A percentile compares a stretch with the other conserved stretches of the same genome.
phyloP scores from a whole-genome alignment of 2,888 invertebrate genomes.

The Eristalis intricaria region DNA sequence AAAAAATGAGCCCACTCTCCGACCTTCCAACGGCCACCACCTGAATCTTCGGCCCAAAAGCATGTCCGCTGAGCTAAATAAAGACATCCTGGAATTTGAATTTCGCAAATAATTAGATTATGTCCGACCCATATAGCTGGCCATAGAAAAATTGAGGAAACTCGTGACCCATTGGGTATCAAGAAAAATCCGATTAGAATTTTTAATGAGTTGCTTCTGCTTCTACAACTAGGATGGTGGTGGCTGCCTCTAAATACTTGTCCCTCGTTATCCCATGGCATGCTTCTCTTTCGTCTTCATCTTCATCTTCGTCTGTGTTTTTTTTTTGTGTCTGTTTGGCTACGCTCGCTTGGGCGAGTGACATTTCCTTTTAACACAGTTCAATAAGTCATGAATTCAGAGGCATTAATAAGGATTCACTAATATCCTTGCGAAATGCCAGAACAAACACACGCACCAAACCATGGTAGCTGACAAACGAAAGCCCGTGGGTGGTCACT shows the following conservation, averaged over 20 bases:
- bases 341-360: slow-evolving; percentile 20
- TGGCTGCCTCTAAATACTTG: slow-evolving; percentile 9
- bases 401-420: slow-evolving; percentile 70
- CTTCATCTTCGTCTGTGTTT: slow-evolving; percentile 8
- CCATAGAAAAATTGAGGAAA: slow-evolving; percentile 42
- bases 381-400: slow-evolving; percentile 72
- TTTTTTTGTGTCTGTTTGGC: background rate
- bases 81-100: slow-evolving; percentile 55
- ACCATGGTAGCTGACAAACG: slow-evolving; percentile 12
- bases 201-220: slow-evolving; percentile 59
- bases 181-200: slow-evolving; percentile 69
- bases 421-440: slow-evolving; percentile 63
- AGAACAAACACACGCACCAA: slow-evolving; percentile 39
- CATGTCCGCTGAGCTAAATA: slow-evolving; percentile 1
- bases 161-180: slow-evolving; percentile 49
- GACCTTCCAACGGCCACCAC: slow-evolving; percentile 14
- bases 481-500: slow-evolving; percentile 1
- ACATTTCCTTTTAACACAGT: slow-evolving; percentile 69
- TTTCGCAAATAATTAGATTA: slow-evolving; percentile 69
- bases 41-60: background rate
- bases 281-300: slow-evolving; percentile 7
- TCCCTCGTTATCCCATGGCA: slow-evolving; percentile 8
- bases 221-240: background rate
- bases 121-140: slow-evolving; percentile 45
- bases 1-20: slow-evolving; percentile 8